Conservation (phyloP, 2,113 vertebrate genomes). For the Haemorhous mexicanus region DNA sequence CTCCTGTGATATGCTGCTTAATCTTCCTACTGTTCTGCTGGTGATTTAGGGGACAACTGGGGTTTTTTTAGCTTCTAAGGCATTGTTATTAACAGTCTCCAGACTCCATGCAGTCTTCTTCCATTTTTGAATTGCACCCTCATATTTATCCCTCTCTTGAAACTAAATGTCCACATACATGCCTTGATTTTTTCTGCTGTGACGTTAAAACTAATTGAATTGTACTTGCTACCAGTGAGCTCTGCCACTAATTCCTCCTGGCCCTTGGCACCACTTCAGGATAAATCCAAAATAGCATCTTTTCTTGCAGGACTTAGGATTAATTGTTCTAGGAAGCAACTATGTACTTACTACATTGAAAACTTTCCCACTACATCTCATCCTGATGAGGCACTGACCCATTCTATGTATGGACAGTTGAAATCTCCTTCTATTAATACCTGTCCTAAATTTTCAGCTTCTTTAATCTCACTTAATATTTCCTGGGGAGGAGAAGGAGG, state of each 20-base stretch:
- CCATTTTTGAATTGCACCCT: background rate
- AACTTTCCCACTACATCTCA: background rate
- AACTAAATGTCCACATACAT: background rate
- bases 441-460: conserved; percentile 14
- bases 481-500: background rate
- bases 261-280: background rate
- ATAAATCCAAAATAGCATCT: conserved; percentile 22
- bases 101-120: background rate
- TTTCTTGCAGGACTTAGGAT: background rate
- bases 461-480: conserved; percentile 46
- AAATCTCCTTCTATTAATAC: conserved; percentile 53
- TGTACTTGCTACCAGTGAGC: background rate
- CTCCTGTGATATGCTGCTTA: background rate
- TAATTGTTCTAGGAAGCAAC: conserved; percentile 28
- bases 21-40: background rate
- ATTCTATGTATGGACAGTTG: background rate
- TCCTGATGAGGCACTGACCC: background rate
- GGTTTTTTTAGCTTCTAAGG: background rate
- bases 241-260: background rate
- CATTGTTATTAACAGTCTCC: background rate
- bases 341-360: background rate
- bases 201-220: background rate
- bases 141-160: background rate
- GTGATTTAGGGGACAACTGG: background rate
- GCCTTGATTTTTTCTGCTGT: background rate